Percentiles rank a stretch among this genome's conserved stretches.
phyloP scores from a whole-genome alignment of 1,140 invertebrate genomes.

The Vanessa tameamea region DNA sequence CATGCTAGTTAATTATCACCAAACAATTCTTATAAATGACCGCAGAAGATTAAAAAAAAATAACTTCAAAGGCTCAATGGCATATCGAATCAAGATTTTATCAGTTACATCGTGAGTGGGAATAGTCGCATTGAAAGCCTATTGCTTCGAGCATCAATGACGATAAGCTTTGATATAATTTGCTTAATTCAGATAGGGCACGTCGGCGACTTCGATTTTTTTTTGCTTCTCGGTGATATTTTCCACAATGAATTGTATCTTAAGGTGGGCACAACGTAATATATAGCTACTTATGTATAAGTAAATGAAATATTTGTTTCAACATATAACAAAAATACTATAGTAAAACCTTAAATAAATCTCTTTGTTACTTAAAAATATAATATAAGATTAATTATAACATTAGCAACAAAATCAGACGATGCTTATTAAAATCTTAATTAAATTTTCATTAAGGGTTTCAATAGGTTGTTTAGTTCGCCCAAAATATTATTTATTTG shows the following conservation, averaged over 20 bases:
- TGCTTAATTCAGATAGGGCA: conserved; percentile 24
- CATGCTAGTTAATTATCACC: too few species aligned
- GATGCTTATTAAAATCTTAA: conserved; percentile 8
- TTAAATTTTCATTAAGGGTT: conserved; percentile 4
- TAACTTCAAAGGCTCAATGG: not conserved
- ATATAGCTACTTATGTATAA: too few species aligned
- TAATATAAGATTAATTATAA: not conserved
- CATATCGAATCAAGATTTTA: conserved; percentile 12
- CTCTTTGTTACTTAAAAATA: not conserved
- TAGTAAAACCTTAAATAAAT: too few species aligned
- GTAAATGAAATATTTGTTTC: too few species aligned
- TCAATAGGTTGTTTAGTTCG: not conserved
- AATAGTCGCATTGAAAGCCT: conserved; percentile 24
- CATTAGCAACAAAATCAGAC: not conserved
- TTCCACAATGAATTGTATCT: not conserved
- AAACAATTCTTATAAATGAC: too few species aligned
- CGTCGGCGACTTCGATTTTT: conserved; percentile 18
- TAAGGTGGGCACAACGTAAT: not conserved
- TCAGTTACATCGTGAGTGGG: conserved; percentile 9
- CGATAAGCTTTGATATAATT: conserved; percentile 27
- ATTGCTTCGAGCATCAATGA: conserved; percentile 21
- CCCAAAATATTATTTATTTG: conserved; percentile 3
- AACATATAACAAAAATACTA: too few species aligned
- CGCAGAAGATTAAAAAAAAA: too few species aligned
- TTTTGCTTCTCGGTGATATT: conserved; percentile 2